phyloP scores from a whole-genome alignment of 1,140 invertebrate species.

The Sitophilus oryzae region DNA sequence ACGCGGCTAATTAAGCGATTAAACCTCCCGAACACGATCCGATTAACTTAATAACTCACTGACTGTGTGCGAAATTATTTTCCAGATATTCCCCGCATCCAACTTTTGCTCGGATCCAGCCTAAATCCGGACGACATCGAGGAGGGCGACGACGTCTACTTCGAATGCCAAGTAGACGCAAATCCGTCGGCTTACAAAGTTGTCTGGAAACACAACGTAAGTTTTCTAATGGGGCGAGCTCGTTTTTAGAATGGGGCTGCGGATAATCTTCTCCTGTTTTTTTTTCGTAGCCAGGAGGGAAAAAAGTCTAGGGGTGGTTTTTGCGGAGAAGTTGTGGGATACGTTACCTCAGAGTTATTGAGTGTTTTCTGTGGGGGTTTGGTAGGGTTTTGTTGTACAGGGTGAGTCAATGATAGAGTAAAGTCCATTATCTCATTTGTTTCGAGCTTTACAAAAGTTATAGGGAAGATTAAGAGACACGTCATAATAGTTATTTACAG shows the following conservation, averaged over 20 bases:
- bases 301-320: neutral
- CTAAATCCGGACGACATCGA: slow-evolving; percentile 83
- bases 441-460: no score
- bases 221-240: slow-evolving; percentile 42
- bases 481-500: no score
- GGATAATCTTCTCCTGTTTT: no score
- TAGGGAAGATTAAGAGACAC: no score
- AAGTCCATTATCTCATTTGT: no score
- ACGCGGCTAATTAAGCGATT: neutral
- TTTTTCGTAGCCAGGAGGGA: no score
- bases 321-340: no score
- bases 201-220: slow-evolving; percentile 87
- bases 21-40: neutral
- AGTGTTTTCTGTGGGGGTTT: no score
- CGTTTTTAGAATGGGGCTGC: slow-evolving; percentile 11
- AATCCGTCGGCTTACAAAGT: slow-evolving; percentile 84
- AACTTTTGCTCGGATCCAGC: slow-evolving; percentile 70
- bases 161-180: slow-evolving; percentile 79
- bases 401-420: no score
- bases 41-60: neutral
- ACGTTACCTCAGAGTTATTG: no score
- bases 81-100: slow-evolving; percentile 69
- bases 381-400: no score
- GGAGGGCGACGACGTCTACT: slow-evolving; percentile 86
- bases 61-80: slow-evolving; percentile 4